Evolutionary conservation across 2,797 vertebrate species (phyloP).

Genomic region (Ctenochaetus hawaiiensis): DNA sequence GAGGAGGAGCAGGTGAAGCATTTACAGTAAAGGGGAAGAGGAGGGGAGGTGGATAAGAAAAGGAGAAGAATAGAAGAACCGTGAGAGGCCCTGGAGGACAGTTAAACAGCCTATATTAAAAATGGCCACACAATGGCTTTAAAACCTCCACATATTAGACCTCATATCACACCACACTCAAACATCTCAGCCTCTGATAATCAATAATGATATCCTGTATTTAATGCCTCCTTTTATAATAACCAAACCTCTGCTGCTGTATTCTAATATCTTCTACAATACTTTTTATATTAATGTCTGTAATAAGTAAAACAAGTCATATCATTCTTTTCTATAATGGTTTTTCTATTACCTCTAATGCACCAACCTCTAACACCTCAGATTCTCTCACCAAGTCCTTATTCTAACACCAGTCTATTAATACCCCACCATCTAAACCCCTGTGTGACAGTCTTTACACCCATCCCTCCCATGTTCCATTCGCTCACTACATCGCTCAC

Average conservation of each 20-base stretch:
- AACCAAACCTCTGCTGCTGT: background rate
- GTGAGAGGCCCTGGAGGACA: background rate
- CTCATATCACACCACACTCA: background rate
- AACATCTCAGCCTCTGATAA: background rate
- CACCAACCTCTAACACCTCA: background rate
- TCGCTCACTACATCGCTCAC: background rate
- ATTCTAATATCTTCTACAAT: background rate
- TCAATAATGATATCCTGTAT: background rate
- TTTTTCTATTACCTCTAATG: slow-evolving; percentile 10
- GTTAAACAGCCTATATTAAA: slow-evolving; percentile 2
- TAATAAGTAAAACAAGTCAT: background rate
- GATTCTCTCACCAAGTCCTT: slow-evolving; percentile 2
- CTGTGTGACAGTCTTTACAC: slow-evolving; percentile 13
- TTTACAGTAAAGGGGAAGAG: no score
- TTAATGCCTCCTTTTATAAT: background rate
- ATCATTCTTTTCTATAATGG: background rate
- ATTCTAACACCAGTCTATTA: slow-evolving; percentile 42
- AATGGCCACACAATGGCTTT: background rate
- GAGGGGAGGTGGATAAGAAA: no score
- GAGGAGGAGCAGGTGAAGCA: no score
- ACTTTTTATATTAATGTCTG: background rate
- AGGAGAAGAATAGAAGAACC: background rate
- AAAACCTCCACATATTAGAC: background rate
- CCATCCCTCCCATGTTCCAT: slow-evolving; percentile 1
- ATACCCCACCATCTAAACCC: slow-evolving; percentile 34